phyloP scores from a whole-genome alignment of 2,888 invertebrate genomes.

The Balanococcus diminutus region DNA sequence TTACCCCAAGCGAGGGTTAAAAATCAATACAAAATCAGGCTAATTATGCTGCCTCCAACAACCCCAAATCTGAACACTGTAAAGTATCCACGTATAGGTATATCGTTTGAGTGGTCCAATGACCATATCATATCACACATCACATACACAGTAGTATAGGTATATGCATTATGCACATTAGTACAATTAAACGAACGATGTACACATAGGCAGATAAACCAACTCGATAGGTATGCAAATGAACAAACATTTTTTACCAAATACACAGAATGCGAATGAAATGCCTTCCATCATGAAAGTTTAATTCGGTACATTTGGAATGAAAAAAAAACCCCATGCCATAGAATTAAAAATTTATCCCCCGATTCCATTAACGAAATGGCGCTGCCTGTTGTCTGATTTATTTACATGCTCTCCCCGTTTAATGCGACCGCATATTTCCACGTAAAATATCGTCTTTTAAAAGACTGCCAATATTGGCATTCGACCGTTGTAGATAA shows the following conservation, averaged over 20 bases:
- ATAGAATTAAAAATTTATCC: slow-evolving; percentile 47
- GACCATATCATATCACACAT: background rate
- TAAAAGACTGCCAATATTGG: slow-evolving; percentile 44
- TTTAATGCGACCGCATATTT: slow-evolving; percentile 49
- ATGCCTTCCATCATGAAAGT: background rate
- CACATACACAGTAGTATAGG: background rate
- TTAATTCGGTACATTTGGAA: slow-evolving; percentile 35
- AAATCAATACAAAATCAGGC: background rate
- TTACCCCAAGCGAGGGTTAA: too few relatives aligned
- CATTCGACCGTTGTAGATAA: slow-evolving; percentile 12
- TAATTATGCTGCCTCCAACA: background rate
- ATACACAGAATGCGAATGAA: background rate
- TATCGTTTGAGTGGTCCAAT: too few relatives aligned
- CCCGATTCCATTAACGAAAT: slow-evolving; percentile 49
- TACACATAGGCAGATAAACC: slow-evolving; percentile 15
- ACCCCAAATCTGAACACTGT: background rate
- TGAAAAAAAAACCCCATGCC: background rate
- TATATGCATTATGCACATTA: slow-evolving; percentile 7
- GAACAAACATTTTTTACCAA: slow-evolving; percentile 3
- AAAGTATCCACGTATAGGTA: background rate
- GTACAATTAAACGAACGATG: slow-evolving; percentile 29
- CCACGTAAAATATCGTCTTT: slow-evolving; percentile 45
- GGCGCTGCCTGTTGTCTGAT: slow-evolving; percentile 56
- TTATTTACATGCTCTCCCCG: slow-evolving; percentile 23
- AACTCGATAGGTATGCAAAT: slow-evolving; percentile 27